Evolutionary conservation across 2,113 vertebrate species (phyloP).

Genomic region (Pitta sordida): DNA sequence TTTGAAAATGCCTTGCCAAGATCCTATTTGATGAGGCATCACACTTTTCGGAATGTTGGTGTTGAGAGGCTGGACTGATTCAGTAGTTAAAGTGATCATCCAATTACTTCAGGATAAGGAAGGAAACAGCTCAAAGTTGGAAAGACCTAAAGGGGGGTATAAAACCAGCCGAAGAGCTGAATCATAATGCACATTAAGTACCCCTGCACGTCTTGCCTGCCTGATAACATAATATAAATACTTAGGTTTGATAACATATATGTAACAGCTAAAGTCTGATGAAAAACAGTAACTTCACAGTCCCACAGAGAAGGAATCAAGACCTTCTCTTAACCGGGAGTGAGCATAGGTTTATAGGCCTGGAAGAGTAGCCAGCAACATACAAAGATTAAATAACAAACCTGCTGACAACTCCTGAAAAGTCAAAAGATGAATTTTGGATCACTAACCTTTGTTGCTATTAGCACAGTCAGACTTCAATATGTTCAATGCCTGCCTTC

Average conservation of each 20-base stretch:
- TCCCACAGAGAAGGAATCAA: background rate
- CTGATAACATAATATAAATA: background rate
- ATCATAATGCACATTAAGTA: background rate
- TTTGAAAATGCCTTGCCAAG: background rate
- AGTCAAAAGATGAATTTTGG: background rate
- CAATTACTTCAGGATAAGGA: background rate
- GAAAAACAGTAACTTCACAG: constrained; percentile 22
- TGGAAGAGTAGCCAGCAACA: background rate
- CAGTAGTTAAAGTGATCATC: background rate
- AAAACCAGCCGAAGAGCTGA: background rate
- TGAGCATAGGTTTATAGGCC: background rate
- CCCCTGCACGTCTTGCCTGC: background rate
- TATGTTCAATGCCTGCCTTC: background rate
- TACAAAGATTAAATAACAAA: background rate
- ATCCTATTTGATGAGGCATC: background rate
- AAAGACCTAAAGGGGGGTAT: background rate
- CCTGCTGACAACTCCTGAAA: background rate
- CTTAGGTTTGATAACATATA: background rate
- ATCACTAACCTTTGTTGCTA: background rate
- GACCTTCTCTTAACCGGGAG: background rate
- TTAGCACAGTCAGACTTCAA: background rate
- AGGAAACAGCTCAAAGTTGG: background rate
- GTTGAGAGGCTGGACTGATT: background rate
- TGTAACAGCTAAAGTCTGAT: background rate
- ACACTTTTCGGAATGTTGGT: background rate